A percentile compares a stretch with the other conserved stretches of the same genome.
phyloP scores from a whole-genome alignment of 2,888 invertebrate genomes.

The Ctenicera cuprea region DNA sequence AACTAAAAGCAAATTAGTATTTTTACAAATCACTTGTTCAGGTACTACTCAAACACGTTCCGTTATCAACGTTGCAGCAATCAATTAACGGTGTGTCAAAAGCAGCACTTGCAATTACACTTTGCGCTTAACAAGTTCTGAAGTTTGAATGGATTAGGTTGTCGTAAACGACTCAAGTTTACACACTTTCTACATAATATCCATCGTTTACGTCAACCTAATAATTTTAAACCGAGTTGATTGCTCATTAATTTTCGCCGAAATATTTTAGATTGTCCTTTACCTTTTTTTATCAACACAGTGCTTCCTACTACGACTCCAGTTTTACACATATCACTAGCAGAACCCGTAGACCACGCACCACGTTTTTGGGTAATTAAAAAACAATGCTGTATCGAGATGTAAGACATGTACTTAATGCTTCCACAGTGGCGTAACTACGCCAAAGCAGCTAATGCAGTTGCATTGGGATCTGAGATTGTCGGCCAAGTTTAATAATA shows the following conservation, averaged over 20 bases:
- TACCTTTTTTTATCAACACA: background rate
- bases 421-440: too few relatives aligned
- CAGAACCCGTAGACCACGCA: too few relatives aligned
- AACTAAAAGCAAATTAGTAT: too few relatives aligned
- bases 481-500: too few relatives aligned
- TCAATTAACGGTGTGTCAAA: constrained; percentile 29
- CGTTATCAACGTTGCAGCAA: constrained; percentile 10
- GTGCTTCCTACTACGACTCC: too few relatives aligned
- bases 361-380: too few relatives aligned
- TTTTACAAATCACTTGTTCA: background rate
- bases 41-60: background rate
- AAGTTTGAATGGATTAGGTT: constrained; percentile 24
- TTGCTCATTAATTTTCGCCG: background rate
- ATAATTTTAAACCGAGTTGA: background rate
- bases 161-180: constrained; percentile 30
- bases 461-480: too few relatives aligned
- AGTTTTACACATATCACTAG: too few relatives aligned
- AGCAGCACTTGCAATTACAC: constrained; percentile 22
- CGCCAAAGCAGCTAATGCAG: too few relatives aligned
- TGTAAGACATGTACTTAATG: too few relatives aligned
- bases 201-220: constrained; percentile 3
- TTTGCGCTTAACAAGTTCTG: constrained; percentile 25
- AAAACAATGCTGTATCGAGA: too few relatives aligned
- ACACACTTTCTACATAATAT: constrained; percentile 5
- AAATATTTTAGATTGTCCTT: background rate